Percentiles rank a stretch among this genome's conserved stretches.
Conservation (phyloP, 2,888 invertebrate species). For the Sipunculus nudus region DNA sequence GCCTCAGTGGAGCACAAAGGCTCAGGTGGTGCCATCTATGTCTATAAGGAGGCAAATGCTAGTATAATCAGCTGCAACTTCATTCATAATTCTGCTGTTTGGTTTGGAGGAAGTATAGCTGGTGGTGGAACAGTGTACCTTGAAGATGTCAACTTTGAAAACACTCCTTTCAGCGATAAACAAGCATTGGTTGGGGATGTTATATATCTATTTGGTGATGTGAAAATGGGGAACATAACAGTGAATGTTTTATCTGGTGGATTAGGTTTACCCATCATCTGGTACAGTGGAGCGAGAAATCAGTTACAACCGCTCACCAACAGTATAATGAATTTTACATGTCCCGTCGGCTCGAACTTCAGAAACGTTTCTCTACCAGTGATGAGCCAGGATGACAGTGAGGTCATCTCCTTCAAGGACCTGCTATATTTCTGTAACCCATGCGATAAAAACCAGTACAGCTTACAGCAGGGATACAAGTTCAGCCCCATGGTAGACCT, state of each 20-base stretch:
- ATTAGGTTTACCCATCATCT: conserved; percentile 4
- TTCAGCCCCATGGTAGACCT: background rate
- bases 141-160: conserved; percentile 8
- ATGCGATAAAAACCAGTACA: conserved; percentile 3
- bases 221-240: background rate
- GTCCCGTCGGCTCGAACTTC: conserved; percentile 13
- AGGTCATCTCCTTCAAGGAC: conserved; percentile 7
- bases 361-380: conserved; percentile 5
- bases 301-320: background rate
- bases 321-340: conserved; percentile 4
- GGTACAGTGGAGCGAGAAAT: conserved; percentile 4
- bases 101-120: conserved; percentile 19
- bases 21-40: conserved; percentile 18
- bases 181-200: background rate
- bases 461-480: conserved; percentile 5
- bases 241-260: background rate
- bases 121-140: background rate
- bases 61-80: conserved; percentile 5
- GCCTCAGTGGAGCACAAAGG: conserved; percentile 6
- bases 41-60: background rate
- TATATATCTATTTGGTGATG: conserved; percentile 7
- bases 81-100: conserved; percentile 14
- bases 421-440: conserved; percentile 14
- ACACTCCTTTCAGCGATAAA: background rate
- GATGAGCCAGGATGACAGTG: background rate